Percentiles rank a stretch among this genome's conserved stretches.
These are phyloP conservation scores for Axinella damicornis DNA, from an alignment of 37 sponge, comb jelly and placozoan species.

Conservation along the genomic window DNA sequence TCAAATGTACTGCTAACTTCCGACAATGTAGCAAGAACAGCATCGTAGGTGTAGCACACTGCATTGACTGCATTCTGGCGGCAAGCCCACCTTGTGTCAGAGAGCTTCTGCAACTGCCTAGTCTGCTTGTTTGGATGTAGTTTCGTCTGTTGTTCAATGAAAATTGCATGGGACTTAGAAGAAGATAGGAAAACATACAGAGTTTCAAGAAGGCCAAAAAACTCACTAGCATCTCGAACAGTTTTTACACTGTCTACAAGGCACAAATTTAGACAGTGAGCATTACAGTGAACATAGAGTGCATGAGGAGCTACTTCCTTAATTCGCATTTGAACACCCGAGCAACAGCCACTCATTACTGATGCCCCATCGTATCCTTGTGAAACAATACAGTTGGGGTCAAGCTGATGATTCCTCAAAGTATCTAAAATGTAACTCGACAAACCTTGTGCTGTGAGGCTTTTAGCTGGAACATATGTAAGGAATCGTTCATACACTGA, in stretches of 20 bases:
- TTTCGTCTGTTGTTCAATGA: constrained; percentile 39
- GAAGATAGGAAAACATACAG: constrained; percentile 56
- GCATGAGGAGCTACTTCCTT: constrained; percentile 57
- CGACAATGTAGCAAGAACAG: constrained; percentile 35
- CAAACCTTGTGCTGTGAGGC: constrained; percentile 31
- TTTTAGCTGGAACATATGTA: constrained; percentile 40
- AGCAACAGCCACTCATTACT: constrained; percentile 49
- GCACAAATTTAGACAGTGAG: constrained; percentile 37
- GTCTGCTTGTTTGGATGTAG: constrained; percentile 62
- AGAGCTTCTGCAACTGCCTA: constrained; percentile 47
- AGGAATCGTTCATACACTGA: constrained; percentile 47
- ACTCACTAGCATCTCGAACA: constrained; percentile 49
- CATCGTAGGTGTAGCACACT: constrained; percentile 22
- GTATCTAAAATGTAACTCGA: constrained; percentile 35
- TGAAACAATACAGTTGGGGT: constrained; percentile 51
- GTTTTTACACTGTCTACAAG: constrained; percentile 35
- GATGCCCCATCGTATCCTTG: constrained; percentile 76
- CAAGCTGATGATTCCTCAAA: constrained; percentile 25
- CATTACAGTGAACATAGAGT: constrained; percentile 59
- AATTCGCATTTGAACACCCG: constrained; percentile 49
- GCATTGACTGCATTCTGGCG: constrained; percentile 46
- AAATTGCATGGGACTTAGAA: constrained; percentile 51
- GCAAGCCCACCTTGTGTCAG: constrained; percentile 66
- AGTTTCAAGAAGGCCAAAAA: constrained; percentile 53
- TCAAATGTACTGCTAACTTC: constrained; percentile 11